Percentiles rank a stretch among this genome's conserved stretches.
Evolutionary conservation across 2,888 invertebrate genomes (phyloP).

Genomic region (Mimas tiliae): DNA sequence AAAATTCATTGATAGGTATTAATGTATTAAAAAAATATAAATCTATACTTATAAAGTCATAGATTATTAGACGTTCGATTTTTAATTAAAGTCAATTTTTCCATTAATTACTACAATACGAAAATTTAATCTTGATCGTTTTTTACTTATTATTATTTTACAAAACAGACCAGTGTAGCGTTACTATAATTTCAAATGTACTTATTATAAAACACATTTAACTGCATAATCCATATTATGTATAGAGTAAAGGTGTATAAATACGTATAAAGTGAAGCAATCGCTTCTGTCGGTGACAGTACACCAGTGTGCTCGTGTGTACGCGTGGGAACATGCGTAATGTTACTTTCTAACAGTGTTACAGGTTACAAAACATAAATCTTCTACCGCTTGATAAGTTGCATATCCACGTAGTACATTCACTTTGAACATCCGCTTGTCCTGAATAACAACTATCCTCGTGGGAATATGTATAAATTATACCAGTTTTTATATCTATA

Average conservation of each 20-base stretch:
- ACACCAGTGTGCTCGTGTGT: neutral
- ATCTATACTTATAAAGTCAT: too few species aligned
- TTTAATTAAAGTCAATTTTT: too few species aligned
- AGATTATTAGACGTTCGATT: too few species aligned
- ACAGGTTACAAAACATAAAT: slow-evolving; percentile 21
- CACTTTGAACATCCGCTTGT: slow-evolving; percentile 16
- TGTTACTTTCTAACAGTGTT: slow-evolving; percentile 25
- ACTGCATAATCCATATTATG: neutral
- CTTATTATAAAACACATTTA: too few species aligned
- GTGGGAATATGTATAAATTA: slow-evolving; percentile 1
- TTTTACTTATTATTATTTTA: too few species aligned
- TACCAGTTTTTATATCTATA: neutral
- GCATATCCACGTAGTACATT: slow-evolving; percentile 13
- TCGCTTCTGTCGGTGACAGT: slow-evolving; percentile 5
- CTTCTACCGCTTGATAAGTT: slow-evolving; percentile 17
- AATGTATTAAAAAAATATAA: too few species aligned
- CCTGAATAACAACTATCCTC: slow-evolving; percentile 6
- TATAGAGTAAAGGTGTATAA: neutral
- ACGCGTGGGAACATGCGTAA: slow-evolving; percentile 27
- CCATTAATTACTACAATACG: too few species aligned
- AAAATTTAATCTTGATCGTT: too few species aligned
- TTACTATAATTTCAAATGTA: too few species aligned
- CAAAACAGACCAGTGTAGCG: too few species aligned
- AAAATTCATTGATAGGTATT: too few species aligned
- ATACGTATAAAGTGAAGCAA: neutral